Conservation (phyloP, 2,797 vertebrate genomes). For the Sandelia bainsii region DNA sequence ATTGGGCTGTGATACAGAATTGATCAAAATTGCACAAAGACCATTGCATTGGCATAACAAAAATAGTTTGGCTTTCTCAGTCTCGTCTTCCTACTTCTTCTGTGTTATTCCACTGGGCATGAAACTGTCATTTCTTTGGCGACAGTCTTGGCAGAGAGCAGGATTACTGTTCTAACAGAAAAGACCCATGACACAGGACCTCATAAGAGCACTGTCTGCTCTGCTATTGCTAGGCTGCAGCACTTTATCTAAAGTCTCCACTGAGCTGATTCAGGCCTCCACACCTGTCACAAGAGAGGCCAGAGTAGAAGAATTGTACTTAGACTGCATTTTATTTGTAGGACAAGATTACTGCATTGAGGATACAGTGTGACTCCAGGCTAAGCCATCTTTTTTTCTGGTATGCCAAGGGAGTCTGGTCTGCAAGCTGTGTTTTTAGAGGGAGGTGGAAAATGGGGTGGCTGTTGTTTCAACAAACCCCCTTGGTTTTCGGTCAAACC, state of each 20-base stretch:
- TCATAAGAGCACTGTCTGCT: constrained; percentile 31
- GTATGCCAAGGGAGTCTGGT: constrained; percentile 18
- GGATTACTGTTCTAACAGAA: constrained; percentile 42
- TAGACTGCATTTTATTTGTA: constrained; percentile 28
- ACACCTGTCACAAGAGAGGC: constrained; percentile 38
- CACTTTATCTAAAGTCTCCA: constrained; percentile 43
- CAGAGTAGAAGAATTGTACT: constrained; percentile 13
- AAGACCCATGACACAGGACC: constrained; percentile 34
- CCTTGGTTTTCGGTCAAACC: constrained; percentile 18
- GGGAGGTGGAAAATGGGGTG: background rate
- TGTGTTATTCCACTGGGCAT: constrained; percentile 5
- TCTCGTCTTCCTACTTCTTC: background rate
- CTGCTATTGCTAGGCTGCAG: constrained; percentile 48
- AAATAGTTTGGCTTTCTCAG: background rate
- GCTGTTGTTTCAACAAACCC: constrained; percentile 25
- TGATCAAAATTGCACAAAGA: background rate
- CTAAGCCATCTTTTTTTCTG: constrained; percentile 8
- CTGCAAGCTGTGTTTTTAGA: constrained; percentile 22
- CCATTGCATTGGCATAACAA: background rate
- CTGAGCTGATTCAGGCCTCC: constrained; percentile 39
- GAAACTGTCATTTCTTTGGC: constrained; percentile 39
- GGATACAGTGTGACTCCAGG: constrained; percentile 11
- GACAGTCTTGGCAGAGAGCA: constrained; percentile 27
- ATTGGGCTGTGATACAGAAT: background rate
- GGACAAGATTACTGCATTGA: constrained; percentile 1